Conservation (phyloP, 1,140 invertebrate species). For the Microplitis mediator region DNA sequence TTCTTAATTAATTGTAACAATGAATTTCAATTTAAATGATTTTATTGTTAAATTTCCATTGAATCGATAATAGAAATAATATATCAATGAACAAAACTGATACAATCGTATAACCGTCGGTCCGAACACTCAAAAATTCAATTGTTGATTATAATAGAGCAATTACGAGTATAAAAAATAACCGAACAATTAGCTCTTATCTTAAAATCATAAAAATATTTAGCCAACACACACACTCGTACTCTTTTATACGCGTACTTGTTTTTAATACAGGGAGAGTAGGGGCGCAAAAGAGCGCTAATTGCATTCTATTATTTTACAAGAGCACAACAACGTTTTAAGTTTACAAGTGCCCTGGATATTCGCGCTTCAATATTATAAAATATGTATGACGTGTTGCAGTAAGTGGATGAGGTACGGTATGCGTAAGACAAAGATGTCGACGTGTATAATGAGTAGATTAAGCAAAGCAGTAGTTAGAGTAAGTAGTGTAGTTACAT, state of each 20-base stretch:
- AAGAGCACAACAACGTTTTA: background rate
- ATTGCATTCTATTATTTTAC: conserved; percentile 51
- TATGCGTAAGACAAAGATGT: no score
- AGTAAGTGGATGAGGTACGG: no score
- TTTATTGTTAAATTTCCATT: no score
- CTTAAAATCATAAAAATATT: conserved; percentile 41
- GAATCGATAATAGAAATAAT: no score
- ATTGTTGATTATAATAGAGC: conserved; percentile 29
- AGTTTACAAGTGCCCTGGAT: background rate
- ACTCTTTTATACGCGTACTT: background rate
- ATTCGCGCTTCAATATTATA: background rate
- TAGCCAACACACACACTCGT: conserved; percentile 46
- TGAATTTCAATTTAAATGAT: no score
- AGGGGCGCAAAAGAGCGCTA: conserved; percentile 20
- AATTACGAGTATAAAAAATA: conserved; percentile 47
- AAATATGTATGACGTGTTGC: conserved; percentile 3
- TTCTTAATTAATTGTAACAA: no score
- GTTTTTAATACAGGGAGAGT: background rate
- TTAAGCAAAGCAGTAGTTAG: no score
- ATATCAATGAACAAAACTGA: no score
- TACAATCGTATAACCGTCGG: no score
- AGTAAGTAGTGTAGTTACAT: no score
- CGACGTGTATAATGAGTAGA: no score
- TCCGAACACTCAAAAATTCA: background rate
- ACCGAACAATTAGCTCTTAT: conserved; percentile 53